Conservation (phyloP, 2,113 vertebrate species). For the Alligator sinensis region DNA sequence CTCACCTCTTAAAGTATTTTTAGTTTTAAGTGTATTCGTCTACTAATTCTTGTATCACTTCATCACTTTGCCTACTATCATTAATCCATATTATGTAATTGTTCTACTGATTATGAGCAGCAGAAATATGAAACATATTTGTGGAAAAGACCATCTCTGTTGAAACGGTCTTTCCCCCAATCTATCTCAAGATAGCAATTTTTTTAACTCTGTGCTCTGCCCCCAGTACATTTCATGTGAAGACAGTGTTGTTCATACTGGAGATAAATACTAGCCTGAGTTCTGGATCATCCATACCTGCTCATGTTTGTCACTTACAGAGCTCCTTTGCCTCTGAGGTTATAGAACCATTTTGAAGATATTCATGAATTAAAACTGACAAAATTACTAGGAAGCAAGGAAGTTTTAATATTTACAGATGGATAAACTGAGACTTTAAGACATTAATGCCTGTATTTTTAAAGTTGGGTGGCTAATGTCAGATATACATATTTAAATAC, state of each 20-base stretch:
- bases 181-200: background rate
- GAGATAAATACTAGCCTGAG: background rate
- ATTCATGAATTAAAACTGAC: background rate
- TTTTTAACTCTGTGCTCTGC: background rate
- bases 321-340: background rate
- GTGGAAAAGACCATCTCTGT: background rate
- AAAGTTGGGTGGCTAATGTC: background rate
- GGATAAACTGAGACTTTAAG: background rate
- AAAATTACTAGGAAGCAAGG: background rate
- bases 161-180: background rate
- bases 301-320: background rate
- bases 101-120: too few species aligned
- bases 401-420: background rate
- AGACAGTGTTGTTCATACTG: background rate
- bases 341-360: background rate
- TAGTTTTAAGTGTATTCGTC: too few species aligned
- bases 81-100: too few species aligned
- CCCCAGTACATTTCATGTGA: background rate
- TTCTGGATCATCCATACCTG: background rate
- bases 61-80: too few species aligned
- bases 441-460: background rate
- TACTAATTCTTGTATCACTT: too few species aligned
- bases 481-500: background rate
- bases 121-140: too few species aligned
- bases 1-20: too few species aligned